Evolutionary conservation across 2,888 invertebrate species (phyloP), one percentile per base, ranked within the genome.

Genomic region (Nyleta sp.): DNA sequence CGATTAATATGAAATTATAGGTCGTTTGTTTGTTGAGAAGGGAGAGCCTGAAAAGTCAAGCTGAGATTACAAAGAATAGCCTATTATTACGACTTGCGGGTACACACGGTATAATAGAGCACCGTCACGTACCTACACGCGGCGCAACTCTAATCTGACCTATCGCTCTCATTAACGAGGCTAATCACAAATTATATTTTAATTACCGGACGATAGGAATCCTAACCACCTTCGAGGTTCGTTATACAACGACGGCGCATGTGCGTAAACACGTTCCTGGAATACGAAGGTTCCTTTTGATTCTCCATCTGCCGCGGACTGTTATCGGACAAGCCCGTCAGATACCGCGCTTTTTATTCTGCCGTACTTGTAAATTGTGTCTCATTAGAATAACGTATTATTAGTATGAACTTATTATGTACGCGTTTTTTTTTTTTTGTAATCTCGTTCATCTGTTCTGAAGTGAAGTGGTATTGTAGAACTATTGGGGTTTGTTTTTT

Each of bases 141-240:
- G 82, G 74, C 71, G 71, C 48, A 52, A 59, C 76, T 78, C 72
- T 82, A 84, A 86, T 86, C 84, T 84, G 81, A 78, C 72, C 79
- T 84, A 84, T 85, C 84, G 84, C 80, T 81, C 85, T 86, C 84
- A 85, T 87, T 86, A 86, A 82, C 82, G 79, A 80, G 78, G 76
- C 83, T 86, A 86, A 86, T 86, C 86, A 82, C 83, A 85, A 87
- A 86, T 86, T 87, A 85, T 86, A 85, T 86, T 86, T 87, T 86
- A 87, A 87, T 86, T 86, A 84, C 81, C 73, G 76, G 50, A 73
- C 84, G 83, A 85, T 86, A 83, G 64, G 81, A 80, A 78, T 68
- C 64, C 64, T 35, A 68, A 67, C 46, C 65, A 38, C 71, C 70
- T 70, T 52, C 40, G 28, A 44, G 46, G 38, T 71, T 65, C 22